Base-by-base conservation (phyloP, 2,888 invertebrate genomes). In the Escarpia spicata region DNA sequence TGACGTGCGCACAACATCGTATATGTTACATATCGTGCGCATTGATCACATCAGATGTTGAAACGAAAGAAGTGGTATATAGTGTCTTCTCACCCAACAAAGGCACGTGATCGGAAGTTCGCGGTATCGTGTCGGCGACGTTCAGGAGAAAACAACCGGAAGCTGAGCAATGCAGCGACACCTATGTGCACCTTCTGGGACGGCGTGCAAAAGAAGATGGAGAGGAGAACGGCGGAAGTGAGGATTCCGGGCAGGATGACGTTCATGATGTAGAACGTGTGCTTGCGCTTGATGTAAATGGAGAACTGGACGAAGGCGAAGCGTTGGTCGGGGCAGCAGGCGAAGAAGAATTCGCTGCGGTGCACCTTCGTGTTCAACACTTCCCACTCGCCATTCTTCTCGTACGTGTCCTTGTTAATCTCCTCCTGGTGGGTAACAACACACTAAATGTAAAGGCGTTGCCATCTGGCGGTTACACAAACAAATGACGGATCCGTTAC, bases 231-330 rank as follows among this genome's bases (percentile, higher is more conserved):
- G 19, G 94, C 94, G 37, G 94, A 94, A 4, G 94, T 94, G 43
- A 94, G 92, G 43, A 94, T 94, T 15, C 94, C 94, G 26, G 94
- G 94, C 89, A 94, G 92, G 12, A 94, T 94, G 92, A 94, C 94
- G 92, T 94, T 94, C 94, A 94, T 94, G 92, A 94, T 94, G 93
- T 94, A 94, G 93, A 94, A 94, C n/a, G 94, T 94, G 92, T 94
- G 94, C 10, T 94, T 91, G 37, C 94, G 90, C n/a, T 93, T 92
- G 58, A 94, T 92, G 92, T 94, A 92, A 58, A 94, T 91, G 19
- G 93, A 43, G 91, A 94, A 94, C 75, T 60, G 92, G 37, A 94
- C 93, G 93, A 94, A 93, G 43, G 94, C 93, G 91, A 94, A 94
- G 26, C 93, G 91, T 92, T 94, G 93, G 44, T 93, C 92, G 0